Evolutionary conservation across 1,140 invertebrate genomes (phyloP).

Genomic region (Branchinecta lynchi): DNA sequence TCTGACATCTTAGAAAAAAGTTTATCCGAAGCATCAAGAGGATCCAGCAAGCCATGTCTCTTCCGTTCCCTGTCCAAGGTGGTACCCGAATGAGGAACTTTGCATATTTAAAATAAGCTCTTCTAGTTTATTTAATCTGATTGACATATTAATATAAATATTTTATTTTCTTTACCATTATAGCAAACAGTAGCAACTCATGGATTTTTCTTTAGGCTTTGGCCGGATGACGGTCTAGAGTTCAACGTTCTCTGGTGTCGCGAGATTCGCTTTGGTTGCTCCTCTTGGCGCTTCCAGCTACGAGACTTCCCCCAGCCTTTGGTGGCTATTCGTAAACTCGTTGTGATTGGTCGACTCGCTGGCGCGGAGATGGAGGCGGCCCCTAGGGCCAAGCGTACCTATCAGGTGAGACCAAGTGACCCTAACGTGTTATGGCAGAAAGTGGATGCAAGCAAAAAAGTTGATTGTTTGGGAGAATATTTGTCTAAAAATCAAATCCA

Average conservation of each 20-base stretch:
- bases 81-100: too few species aligned
- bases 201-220: slow-evolving; percentile 43
- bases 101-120: too few species aligned
- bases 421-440: slow-evolving; percentile 16
- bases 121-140: slow-evolving; percentile 9
- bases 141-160: slow-evolving; percentile 5
- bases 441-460: not conserved
- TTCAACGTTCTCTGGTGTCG: slow-evolving; percentile 89
- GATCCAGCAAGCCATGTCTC: too few species aligned
- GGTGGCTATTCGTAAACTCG: slow-evolving; percentile 60
- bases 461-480: too few species aligned
- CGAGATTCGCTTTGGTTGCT: slow-evolving; percentile 57
- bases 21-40: too few species aligned
- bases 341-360: slow-evolving; percentile 71
- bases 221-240: slow-evolving; percentile 75
- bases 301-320: slow-evolving; percentile 92
- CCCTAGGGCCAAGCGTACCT: slow-evolving; percentile 42
- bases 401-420: not conserved
- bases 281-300: slow-evolving; percentile 68
- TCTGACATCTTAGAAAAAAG: too few species aligned
- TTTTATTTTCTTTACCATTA: not conserved
- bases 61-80: too few species aligned
- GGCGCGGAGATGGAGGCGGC: slow-evolving; percentile 76
- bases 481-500: too few species aligned
- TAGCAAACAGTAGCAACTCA: not conserved